phyloP scores from a whole-genome alignment of 2,113 vertebrate genomes.

The Numida meleagris region DNA sequence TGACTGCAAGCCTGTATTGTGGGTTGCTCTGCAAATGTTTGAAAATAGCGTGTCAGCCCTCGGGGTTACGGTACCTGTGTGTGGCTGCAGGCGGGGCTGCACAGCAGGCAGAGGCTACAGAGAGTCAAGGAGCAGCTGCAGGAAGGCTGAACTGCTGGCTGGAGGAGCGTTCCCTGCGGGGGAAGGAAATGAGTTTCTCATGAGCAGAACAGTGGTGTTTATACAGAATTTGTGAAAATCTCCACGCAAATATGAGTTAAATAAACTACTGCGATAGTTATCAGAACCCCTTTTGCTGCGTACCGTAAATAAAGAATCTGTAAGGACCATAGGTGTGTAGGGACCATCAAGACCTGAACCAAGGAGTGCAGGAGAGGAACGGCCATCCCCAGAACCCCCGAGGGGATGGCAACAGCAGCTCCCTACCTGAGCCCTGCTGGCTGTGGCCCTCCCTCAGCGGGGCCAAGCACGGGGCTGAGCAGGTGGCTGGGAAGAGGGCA shows the following conservation, averaged over 20 bases:
- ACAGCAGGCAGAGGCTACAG: not conserved
- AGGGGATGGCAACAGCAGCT: not conserved
- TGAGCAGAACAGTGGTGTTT: not conserved
- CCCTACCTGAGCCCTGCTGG: not conserved
- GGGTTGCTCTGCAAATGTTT: not conserved
- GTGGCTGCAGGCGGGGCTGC: not conserved
- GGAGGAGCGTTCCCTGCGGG: constrained; percentile 50
- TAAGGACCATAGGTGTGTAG: too few relatives aligned
- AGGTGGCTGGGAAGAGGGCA: not conserved
- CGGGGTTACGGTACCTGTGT: not conserved
- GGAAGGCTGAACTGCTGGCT: constrained; percentile 65
- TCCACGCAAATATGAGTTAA: accelerated
- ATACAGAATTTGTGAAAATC: not conserved
- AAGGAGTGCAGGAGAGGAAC: too few relatives aligned
- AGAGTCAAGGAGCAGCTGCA: constrained; percentile 73
- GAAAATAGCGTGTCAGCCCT: accelerated
- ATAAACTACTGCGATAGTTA: not conserved
- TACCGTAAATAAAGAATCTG: too few relatives aligned
- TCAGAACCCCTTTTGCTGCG: not conserved
- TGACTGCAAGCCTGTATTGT: not conserved
- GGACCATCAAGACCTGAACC: too few relatives aligned
- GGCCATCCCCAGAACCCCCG: too few relatives aligned
- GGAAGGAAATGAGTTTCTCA: not conserved
- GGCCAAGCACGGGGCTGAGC: not conserved
- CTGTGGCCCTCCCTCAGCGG: not conserved